Evolutionary conservation across 2,797 vertebrate species (phyloP).

Genomic region (Falco biarmicus): DNA sequence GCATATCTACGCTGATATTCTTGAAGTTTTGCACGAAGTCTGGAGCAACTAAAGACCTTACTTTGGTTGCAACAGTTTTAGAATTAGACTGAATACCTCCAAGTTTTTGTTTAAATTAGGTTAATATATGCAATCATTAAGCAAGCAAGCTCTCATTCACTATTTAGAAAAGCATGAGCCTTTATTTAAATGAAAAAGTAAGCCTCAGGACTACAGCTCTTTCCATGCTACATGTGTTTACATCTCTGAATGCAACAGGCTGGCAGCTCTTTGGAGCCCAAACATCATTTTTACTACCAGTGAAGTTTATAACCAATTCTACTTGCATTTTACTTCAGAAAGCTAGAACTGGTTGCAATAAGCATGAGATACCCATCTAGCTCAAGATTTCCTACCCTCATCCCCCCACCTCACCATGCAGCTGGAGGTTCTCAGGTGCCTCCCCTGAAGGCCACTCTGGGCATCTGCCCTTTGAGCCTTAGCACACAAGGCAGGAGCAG

Average conservation of each 20-base stretch:
- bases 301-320: neutral
- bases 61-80: neutral
- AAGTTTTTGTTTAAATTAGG: neutral
- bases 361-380: neutral
- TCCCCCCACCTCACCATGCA: neutral
- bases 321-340: neutral
- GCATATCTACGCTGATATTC: neutral
- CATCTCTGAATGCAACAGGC: neutral
- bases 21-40: neutral
- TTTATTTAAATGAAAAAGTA: neutral
- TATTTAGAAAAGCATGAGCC: neutral
- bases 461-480: conserved; percentile 20
- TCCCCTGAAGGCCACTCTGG: neutral
- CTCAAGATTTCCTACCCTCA: neutral
- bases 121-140: neutral
- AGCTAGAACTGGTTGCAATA: neutral
- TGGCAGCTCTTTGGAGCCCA: neutral
- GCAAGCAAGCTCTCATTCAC: neutral
- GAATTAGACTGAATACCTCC: neutral
- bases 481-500: neutral
- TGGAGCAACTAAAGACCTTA: neutral
- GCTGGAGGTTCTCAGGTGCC: neutral
- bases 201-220: neutral
- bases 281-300: neutral
- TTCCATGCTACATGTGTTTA: neutral